phyloP scores from a whole-genome alignment of 2,888 invertebrate species.

The Patella ulyssiponensis region DNA sequence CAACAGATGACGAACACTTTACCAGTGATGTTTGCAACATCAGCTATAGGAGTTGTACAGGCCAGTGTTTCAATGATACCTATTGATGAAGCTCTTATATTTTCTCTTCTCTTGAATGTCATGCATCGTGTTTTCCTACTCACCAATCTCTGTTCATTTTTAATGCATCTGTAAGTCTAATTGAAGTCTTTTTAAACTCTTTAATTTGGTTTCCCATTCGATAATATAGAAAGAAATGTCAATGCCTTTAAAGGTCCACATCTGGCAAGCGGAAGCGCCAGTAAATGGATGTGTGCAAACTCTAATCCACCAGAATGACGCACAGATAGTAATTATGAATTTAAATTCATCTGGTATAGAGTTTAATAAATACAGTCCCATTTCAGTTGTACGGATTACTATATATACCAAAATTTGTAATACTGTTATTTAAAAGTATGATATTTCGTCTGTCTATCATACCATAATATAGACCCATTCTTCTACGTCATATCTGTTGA shows the following conservation, averaged over 20 bases:
- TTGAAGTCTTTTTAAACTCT: not conserved
- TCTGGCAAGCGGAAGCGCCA: not conserved
- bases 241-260: too few relatives aligned
- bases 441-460: too few relatives aligned
- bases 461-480: too few relatives aligned
- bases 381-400: too few relatives aligned
- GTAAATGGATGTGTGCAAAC: too few relatives aligned
- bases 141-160: slow-evolving; percentile 48
- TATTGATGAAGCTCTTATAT: slow-evolving; percentile 36
- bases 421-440: too few relatives aligned
- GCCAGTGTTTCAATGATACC: slow-evolving; percentile 45
- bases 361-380: too few relatives aligned
- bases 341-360: too few relatives aligned
- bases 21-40: slow-evolving; percentile 44
- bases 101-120: slow-evolving; percentile 48
- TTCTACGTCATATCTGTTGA: too few relatives aligned
- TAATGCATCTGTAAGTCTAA: slow-evolving; percentile 57
- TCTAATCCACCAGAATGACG: not conserved
- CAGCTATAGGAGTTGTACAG: slow-evolving; percentile 44
- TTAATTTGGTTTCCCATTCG: too few relatives aligned
- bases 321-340: not conserved
- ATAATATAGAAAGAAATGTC: too few relatives aligned
- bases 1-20: slow-evolving; percentile 55
- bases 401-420: too few relatives aligned
- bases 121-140: slow-evolving; percentile 50